A percentile compares a stretch with the other conserved stretches of the same genome.
Conservation (phyloP, 1,140 invertebrate species). For the Neodiprion pinetum region DNA sequence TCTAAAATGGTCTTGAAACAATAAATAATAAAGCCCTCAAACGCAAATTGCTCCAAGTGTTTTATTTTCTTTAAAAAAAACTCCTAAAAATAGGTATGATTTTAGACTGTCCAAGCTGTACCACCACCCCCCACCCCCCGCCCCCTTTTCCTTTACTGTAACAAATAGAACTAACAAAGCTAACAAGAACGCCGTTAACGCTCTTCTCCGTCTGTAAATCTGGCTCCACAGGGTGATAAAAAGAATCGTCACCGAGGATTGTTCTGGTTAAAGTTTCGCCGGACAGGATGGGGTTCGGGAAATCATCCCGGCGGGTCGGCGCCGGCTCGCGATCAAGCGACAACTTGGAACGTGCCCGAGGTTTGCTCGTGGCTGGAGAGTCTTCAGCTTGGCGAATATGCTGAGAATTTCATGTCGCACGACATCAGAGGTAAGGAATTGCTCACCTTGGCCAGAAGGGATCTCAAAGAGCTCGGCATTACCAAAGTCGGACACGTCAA, state of each 20-base stretch:
- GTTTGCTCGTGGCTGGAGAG: slow-evolving; percentile 87
- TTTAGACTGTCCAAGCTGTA: too few relatives aligned
- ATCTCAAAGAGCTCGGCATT: slow-evolving; percentile 89
- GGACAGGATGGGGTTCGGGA: slow-evolving; percentile 43
- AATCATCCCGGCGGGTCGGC: slow-evolving; percentile 32
- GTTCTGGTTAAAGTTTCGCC: slow-evolving; percentile 68
- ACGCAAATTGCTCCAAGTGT: too few relatives aligned
- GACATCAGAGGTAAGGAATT: slow-evolving; percentile 93
- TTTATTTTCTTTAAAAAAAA: too few relatives aligned
- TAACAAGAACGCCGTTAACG: neutral
- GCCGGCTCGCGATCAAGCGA: slow-evolving; percentile 59
- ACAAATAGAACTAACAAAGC: neutral
- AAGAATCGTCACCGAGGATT: slow-evolving; percentile 65
- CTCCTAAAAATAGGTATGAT: too few relatives aligned
- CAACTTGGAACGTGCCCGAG: slow-evolving; percentile 74
- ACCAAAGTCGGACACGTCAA: slow-evolving; percentile 95
- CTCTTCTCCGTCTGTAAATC: slow-evolving; percentile 21
- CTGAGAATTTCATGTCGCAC: slow-evolving; percentile 83
- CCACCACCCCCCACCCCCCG: too few relatives aligned
- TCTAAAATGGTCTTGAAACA: too few relatives aligned
- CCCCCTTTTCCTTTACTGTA: too few relatives aligned
- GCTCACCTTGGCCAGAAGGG: slow-evolving; percentile 82
- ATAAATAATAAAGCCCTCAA: too few relatives aligned
- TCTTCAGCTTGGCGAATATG: slow-evolving; percentile 87
- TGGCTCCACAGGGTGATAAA: slow-evolving; percentile 60